Evolutionary conservation across 2,797 vertebrate species (phyloP).

Genomic region (Chrosomus eos): DNA sequence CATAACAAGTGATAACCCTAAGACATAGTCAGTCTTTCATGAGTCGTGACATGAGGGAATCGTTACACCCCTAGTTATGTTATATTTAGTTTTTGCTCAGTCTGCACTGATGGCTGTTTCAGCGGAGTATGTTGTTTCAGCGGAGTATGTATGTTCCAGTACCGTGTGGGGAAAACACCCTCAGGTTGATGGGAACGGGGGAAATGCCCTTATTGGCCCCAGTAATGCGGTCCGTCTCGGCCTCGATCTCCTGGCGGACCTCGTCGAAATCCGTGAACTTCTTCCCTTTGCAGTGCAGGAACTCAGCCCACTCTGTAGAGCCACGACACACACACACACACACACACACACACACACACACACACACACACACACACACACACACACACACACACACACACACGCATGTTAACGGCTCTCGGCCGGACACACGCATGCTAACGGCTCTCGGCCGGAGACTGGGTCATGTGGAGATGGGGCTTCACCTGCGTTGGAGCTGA

Average conservation of each 20-base stretch:
- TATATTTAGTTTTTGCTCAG: background rate
- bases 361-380: slow-evolving; percentile 43
- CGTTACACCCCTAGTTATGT: no score
- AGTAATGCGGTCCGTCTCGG: slow-evolving; percentile 89
- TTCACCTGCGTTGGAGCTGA: slow-evolving; percentile 91
- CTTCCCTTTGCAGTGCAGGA: slow-evolving; percentile 94
- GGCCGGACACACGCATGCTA: slow-evolving; percentile 25
- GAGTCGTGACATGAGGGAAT: no score
- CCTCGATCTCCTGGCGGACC: slow-evolving; percentile 94
- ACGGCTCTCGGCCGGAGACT: background rate
- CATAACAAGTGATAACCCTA: no score
- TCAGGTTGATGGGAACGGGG: slow-evolving; percentile 91
- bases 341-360: no score
- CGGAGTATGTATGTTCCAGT: slow-evolving; percentile 38
- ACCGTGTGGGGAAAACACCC: slow-evolving; percentile 93
- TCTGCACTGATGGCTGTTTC: background rate
- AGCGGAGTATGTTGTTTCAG: background rate
- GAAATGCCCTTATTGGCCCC: slow-evolving; percentile 97
- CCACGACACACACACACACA: slow-evolving; percentile 35
- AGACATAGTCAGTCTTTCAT: background rate
- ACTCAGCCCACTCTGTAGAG: slow-evolving; percentile 89
- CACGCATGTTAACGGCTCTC: no score
- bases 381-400: slow-evolving; percentile 37
- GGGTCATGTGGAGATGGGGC: background rate
- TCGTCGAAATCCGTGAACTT: slow-evolving; percentile 97